Evolutionary conservation across 2,888 invertebrate genomes (phyloP), one percentile per base, ranked within the genome.

Genomic region (Eristalis intricaria): DNA sequence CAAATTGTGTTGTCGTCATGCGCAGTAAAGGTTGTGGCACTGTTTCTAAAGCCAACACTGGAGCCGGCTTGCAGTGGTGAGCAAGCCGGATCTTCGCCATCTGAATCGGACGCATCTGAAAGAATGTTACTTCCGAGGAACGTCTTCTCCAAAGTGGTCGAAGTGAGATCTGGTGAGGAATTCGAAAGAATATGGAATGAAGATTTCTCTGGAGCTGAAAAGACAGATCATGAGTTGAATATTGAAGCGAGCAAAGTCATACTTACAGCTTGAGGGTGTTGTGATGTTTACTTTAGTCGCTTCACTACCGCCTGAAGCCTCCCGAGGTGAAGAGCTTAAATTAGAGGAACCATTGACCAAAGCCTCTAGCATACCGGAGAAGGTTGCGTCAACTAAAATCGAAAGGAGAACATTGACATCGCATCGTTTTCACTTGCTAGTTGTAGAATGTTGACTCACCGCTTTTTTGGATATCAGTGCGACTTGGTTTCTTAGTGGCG

Each of bases 41-140:
- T 84, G 22, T 73, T 76, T 56, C 84, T 76, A 13, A 84, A 76
- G 13, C 66, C 71, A 23, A 61, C 56, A 32, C 78, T 50, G 4
- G 78, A 84, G 2, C 73, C 68, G 19, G 35, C 64, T 10, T 69
- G 69, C 8, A 82, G 19, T 19, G 80, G 80, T n/a, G 79, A 87
- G n/a, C 35, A 68, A 0, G 97, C 96, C 5, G 88, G 97, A 91
- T 97, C 97, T 91, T 97, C 97, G 91, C 97, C 97, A 90, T 95
- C 96, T 4, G 95, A 96, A 92, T 95, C 95, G 60, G 95, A 95
- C 89, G 95, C 96, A n/a, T 94, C 93, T 83, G 95, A 95, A 56
- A 94, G 89, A 90, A 88, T 88, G 43, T 88, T 88, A 50, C 94
- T 84, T n/a, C 81, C 82, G 23, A 82, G 80, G 79, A 82, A 79